Evolutionary conservation across 53 echinoderm and acorn worm genomes (phyloP).

Genomic region (Echinometra lucunter): DNA sequence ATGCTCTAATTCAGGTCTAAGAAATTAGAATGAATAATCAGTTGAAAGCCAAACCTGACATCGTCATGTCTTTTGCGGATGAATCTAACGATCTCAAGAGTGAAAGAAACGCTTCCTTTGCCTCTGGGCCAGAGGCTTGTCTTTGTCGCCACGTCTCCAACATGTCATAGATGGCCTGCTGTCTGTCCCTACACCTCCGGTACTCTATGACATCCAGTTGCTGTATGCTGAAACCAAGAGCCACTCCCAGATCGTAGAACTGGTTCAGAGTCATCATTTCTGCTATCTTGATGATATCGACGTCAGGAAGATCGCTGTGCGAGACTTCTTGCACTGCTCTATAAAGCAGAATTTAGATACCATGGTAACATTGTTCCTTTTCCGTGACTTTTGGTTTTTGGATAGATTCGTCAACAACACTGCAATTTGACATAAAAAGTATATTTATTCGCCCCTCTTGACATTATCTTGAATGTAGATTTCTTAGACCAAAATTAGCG

Average conservation of each 20-base stretch:
- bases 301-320: not conserved
- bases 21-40: not conserved
- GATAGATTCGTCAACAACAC: not conserved
- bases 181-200: not conserved
- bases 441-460: not conserved
- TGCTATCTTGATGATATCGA: not conserved
- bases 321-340: not conserved
- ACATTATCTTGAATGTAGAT: not conserved
- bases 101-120: not conserved
- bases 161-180: slow-evolving; percentile 19
- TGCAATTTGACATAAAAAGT: not conserved
- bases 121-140: not conserved
- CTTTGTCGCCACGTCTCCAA: not conserved
- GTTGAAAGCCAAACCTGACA: not conserved
- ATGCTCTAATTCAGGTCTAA: too few relatives aligned
- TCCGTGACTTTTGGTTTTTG: not conserved
- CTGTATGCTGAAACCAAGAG: not conserved
- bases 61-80: not conserved
- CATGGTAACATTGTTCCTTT: not conserved
- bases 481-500: not conserved
- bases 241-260: slow-evolving; percentile 30
- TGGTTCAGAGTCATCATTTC: not conserved
- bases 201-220: not conserved
- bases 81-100: not conserved
- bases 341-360: too few relatives aligned